phyloP scores from a whole-genome alignment of 2,113 vertebrate species.

The Sphaerodactylus townsendi region DNA sequence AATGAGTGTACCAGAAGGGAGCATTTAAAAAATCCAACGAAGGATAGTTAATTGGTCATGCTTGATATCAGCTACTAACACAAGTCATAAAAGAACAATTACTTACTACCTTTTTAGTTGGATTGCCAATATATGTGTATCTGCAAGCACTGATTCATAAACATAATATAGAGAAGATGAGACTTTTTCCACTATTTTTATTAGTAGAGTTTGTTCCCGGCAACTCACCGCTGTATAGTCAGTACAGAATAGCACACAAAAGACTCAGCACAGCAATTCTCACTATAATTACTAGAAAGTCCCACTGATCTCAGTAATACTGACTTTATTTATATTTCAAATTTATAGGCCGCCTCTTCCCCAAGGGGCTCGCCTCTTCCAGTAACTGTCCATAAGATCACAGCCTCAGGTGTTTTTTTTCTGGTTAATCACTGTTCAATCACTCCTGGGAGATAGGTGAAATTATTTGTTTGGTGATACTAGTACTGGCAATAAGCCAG shows the following conservation, averaged over 20 bases:
- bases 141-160: slow-evolving; percentile 23
- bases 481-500: background rate
- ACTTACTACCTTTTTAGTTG: background rate
- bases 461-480: slow-evolving; percentile 6
- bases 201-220: slow-evolving; percentile 44
- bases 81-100: background rate
- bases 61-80: background rate
- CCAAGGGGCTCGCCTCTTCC: no score
- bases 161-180: slow-evolving; percentile 32
- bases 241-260: slow-evolving; percentile 41
- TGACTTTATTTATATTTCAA: no score
- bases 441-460: background rate
- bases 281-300: slow-evolving; percentile 1
- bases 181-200: slow-evolving; percentile 55
- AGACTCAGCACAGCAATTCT: slow-evolving; percentile 8
- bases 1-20: background rate
- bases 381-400: background rate
- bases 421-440: slow-evolving; percentile 11
- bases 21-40: background rate
- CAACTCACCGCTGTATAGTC: slow-evolving; percentile 40
- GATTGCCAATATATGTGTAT: background rate
- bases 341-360: no score
- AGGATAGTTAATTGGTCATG: background rate
- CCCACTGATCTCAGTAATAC: background rate
- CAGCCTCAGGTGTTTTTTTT: slow-evolving; percentile 21